Evolutionary conservation across 2,888 invertebrate species (phyloP).

Genomic region (Kryphioiulus occultus): DNA sequence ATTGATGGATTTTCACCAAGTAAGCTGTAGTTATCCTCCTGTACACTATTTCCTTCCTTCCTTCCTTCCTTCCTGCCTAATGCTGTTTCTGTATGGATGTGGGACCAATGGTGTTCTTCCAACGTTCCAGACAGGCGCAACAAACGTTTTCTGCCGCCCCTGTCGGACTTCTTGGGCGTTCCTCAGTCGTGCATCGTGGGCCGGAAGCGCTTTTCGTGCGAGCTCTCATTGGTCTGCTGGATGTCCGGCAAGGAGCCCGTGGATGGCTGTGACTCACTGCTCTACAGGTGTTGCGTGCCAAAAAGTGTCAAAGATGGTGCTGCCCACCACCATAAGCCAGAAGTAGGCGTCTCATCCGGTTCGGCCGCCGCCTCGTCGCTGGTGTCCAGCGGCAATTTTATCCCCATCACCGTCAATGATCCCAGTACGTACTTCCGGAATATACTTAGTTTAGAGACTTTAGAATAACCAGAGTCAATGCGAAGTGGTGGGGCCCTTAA

Average conservation of each 20-base stretch:
- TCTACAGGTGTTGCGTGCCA: conserved; percentile 52
- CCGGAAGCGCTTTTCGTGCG: conserved; percentile 48
- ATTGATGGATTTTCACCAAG: no score
- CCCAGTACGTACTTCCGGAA: conserved; percentile 49
- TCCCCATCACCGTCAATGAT: conserved; percentile 51
- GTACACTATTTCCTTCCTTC: background rate
- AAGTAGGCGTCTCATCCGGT: background rate
- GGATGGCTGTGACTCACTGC: conserved; percentile 52
- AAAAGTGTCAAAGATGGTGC: conserved; percentile 43
- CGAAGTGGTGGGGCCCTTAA: no score
- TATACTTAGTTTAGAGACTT: background rate
- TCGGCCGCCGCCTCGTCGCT: conserved; percentile 44
- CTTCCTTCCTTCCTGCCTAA: background rate
- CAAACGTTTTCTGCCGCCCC: conserved; percentile 49
- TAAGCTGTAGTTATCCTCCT: no score
- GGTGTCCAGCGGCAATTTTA: conserved; percentile 44
- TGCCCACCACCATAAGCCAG: background rate
- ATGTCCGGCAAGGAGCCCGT: conserved; percentile 50
- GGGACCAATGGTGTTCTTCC: conserved; percentile 43
- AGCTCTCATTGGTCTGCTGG: conserved; percentile 52
- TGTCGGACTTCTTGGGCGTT: conserved; percentile 51
- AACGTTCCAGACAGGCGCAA: conserved; percentile 48
- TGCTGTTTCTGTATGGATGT: background rate
- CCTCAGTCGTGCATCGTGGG: conserved; percentile 50
- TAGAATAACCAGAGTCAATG: no score